Evolutionary conservation across 1,140 invertebrate species (phyloP).

Genomic region (Drosophila pallidifrons): DNA sequence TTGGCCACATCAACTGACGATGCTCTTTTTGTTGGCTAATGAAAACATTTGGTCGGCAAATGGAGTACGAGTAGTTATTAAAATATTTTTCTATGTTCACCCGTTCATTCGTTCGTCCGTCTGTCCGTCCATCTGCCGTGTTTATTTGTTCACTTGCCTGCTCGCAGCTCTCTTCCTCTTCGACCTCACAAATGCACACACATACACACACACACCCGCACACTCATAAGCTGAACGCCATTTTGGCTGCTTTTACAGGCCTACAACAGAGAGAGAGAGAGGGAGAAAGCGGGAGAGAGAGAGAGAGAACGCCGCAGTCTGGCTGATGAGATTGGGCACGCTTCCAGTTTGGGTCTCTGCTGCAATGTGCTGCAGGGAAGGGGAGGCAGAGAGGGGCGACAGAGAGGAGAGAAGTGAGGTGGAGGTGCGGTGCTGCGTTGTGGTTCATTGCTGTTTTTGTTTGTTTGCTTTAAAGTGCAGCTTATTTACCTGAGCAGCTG

Average conservation of each 20-base stretch:
- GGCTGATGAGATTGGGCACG: slow-evolving; percentile 31
- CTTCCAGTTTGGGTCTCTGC: slow-evolving; percentile 7
- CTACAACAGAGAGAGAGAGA: too few relatives aligned
- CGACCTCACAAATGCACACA: background rate
- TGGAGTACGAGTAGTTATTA: slow-evolving; percentile 71
- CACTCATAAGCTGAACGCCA: slow-evolving; percentile 13
- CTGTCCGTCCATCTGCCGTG: background rate
- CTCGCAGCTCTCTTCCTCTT: background rate
- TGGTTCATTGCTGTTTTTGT: slow-evolving; percentile 25
- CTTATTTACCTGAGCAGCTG: slow-evolving; percentile 68
- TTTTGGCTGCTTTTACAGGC: slow-evolving; percentile 23
- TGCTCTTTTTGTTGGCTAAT: slow-evolving; percentile 65
- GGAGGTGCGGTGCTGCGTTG: background rate
- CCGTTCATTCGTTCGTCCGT: slow-evolving; percentile 14
- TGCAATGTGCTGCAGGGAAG: background rate
- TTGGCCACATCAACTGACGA: slow-evolving; percentile 12
- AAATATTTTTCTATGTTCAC: slow-evolving; percentile 74
- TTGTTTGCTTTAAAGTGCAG: slow-evolving; percentile 78
- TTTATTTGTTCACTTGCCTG: background rate
- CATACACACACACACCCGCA: background rate
- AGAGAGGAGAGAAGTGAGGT: too few relatives aligned
- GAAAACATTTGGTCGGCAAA: slow-evolving; percentile 71
- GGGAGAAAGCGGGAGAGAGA: too few relatives aligned
- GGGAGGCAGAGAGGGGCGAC: background rate
- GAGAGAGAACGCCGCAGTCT: slow-evolving; percentile 9